A percentile compares a stretch with the other conserved stretches of the same genome.
phyloP scores from a whole-genome alignment of 1,140 invertebrate species.

The Lethrus apterus region DNA sequence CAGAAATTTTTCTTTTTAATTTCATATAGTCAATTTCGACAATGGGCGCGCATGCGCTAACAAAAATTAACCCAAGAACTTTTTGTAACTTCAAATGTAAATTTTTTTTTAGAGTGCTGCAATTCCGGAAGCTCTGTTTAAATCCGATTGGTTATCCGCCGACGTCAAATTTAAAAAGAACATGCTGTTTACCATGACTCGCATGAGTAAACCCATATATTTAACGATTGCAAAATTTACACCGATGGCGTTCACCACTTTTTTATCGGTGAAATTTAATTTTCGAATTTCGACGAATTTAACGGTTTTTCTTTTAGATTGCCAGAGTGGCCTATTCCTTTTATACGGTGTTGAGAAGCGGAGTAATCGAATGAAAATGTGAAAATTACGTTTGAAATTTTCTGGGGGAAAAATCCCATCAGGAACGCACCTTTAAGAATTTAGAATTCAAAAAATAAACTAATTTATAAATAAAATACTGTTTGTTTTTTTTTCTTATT shows the following conservation, averaged over 20 bases:
- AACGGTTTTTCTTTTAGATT: conserved; percentile 7
- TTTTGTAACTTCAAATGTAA: no score
- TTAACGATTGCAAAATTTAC: conserved; percentile 15
- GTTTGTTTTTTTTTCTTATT: no score
- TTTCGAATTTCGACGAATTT: conserved; percentile 1
- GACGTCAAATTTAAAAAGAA: background rate
- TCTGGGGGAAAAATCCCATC: no score
- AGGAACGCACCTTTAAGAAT: no score
- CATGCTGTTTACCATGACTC: conserved; percentile 14
- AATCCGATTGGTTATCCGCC: conserved; percentile 5
- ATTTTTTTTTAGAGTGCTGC: background rate
- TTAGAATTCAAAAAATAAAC: no score
- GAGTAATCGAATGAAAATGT: background rate
- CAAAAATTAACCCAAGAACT: no score
- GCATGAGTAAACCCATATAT: conserved; percentile 13
- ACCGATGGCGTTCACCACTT: conserved; percentile 11
- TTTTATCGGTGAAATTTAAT: conserved; percentile 13
- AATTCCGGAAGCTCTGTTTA: background rate
- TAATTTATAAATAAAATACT: no score
- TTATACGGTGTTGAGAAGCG: conserved; percentile 8
- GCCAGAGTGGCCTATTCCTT: conserved; percentile 6
- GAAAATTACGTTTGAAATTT: no score
- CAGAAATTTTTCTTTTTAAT: background rate
- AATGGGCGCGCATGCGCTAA: no score
- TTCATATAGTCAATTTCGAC: background rate